Evolutionary conservation across 64 coral and sea anemone genomes (phyloP).

Genomic region (Acropora tenuis): DNA sequence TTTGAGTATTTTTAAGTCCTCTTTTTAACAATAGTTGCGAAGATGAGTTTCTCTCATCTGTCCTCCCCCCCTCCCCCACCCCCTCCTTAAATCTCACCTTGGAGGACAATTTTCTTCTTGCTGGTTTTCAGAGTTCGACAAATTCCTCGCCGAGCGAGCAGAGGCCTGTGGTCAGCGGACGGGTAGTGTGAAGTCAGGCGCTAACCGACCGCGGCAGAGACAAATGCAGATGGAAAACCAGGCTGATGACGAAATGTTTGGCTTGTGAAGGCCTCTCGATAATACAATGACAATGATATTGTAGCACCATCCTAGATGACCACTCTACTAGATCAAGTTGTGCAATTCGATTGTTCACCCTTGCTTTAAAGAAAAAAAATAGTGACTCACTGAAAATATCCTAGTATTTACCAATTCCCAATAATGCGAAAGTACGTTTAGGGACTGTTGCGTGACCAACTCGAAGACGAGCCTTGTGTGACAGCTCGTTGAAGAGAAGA

Average conservation of each 20-base stretch:
- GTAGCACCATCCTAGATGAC: neutral
- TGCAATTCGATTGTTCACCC: neutral
- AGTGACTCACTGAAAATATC: neutral
- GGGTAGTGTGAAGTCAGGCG: constrained; percentile 69
- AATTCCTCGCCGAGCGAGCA: constrained; percentile 83
- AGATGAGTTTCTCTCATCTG: no score
- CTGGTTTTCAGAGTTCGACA: constrained; percentile 74
- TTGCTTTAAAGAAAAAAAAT: neutral
- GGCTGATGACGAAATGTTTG: constrained; percentile 84
- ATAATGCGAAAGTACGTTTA: neutral
- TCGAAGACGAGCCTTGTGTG: neutral
- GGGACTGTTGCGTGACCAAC: neutral
- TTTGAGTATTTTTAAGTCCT: no score
- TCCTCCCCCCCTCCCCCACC: no score
- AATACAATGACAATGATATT: neutral
- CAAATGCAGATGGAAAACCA: constrained; percentile 95
- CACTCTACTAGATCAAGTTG: neutral
- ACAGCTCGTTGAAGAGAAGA: no score
- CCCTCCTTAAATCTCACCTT: no score
- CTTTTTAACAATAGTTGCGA: no score
- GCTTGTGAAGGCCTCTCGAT: constrained; percentile 50
- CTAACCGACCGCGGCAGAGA: constrained; percentile 71
- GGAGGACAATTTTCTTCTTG: neutral
- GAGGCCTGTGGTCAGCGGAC: constrained; percentile 78
- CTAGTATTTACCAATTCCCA: neutral